Base-by-base conservation (phyloP, 2,113 vertebrate genomes). In the Tenebrosternarchus preto region DNA sequence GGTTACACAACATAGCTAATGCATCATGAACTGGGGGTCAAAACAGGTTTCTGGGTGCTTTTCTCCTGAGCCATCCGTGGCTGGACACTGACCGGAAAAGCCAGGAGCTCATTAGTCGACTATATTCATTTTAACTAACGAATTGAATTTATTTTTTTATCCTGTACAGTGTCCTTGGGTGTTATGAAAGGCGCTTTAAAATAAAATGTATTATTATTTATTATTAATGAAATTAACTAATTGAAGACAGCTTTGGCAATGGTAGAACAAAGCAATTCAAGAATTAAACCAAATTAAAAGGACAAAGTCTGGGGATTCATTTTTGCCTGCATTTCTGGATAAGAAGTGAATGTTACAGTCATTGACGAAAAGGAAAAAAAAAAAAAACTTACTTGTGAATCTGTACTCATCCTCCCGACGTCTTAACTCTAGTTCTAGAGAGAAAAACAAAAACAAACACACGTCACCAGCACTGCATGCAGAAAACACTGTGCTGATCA, bases 351-450 rank as follows among this genome's bases (percentile, higher is more conserved):
- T 59, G 6, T 78, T 69, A 55, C 43, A 56, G 64, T 29, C 72
- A 67, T 69, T 53, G 64, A 87, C 88, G 82, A 56, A 78, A n/a
- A n/a, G n/a, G n/a, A n/a, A n/a, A n/a, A n/a, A n/a, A n/a, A n/a
- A n/a, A n/a, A n/a, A 83, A 88, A 36, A 95, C 95, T 96, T 95
- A 96, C 95, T 96, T 95, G 95, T 95, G 89, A 96, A 95, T 95
- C 95, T 95, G 95, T 96, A 96, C 86, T 96, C 95, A 94, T 96
- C 95, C 90, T 96, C 95, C 85, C 95, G 95, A 94, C 95, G 95
- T 95, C 95, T 94, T 90, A 96, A 95, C 90, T 96, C 95, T 94
- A 96, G 92, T 89, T 96, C 95, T 96, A 94, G 72, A 93, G 90
- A 93, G n/a, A 89, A 94, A 87, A 94, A 91, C 90, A 92, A 93